Evolutionary conservation across 2,113 vertebrate genomes (phyloP).

Genomic region (Chaetorhynchus papuensis): DNA sequence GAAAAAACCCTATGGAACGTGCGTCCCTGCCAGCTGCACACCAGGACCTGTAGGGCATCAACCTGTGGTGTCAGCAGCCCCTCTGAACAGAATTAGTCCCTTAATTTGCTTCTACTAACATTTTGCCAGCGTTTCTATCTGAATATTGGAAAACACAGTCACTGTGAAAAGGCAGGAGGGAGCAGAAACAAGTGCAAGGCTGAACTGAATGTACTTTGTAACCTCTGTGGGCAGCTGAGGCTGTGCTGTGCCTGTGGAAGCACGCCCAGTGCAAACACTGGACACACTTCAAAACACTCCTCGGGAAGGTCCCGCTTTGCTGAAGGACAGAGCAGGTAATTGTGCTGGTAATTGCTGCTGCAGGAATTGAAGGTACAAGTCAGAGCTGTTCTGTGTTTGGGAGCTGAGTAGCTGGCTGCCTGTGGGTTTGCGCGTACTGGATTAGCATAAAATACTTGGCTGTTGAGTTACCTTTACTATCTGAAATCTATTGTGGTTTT

Average conservation of each 20-base stretch:
- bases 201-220: neutral
- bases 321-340: neutral
- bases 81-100: neutral
- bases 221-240: neutral
- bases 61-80: neutral
- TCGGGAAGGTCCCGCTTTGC: neutral
- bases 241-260: neutral
- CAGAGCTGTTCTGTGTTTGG: neutral
- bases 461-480: neutral
- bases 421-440: neutral
- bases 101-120: neutral
- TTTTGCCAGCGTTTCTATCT: neutral
- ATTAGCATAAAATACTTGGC: neutral
- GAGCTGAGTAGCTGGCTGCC: neutral
- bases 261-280: neutral
- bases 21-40: neutral
- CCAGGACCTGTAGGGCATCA: neutral
- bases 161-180: neutral
- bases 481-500: neutral
- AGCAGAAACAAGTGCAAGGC: neutral
- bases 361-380: neutral
- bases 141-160: neutral
- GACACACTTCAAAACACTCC: neutral
- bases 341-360: neutral
- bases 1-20: neutral